Evolutionary conservation across 2,797 vertebrate species (phyloP), one percentile per base, ranked within the genome.

Genomic region (Anableps anableps): DNA sequence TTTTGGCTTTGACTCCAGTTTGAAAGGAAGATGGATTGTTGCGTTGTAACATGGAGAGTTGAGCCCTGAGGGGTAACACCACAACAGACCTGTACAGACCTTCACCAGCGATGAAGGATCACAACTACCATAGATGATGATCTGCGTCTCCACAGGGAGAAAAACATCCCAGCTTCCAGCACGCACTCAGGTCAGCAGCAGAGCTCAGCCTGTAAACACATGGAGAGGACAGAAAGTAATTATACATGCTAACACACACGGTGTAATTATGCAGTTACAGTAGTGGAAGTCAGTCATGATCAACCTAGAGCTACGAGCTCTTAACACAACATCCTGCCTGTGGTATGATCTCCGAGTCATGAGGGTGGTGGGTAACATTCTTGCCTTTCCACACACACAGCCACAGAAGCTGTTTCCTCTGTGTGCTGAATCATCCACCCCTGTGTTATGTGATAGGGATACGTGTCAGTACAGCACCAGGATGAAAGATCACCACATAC

Each of bases 401-500:
- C 80, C 74, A 76, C n/a, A 8, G 80, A 80, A 60, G 66, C 64
- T 66, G 76, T 80, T 43, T 77, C 77, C 70, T 72, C 74, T 23
- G 64, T 45, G 77, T 0, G 47, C 80, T 62, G 77, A 89, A 83
- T 82, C 81, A 87, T 91, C 86, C 82, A 79, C 89, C 55, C 71
- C 91, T 88, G 2, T 90, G 88, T 91, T 81, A 88, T 86, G 87
- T 83, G 34, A 66, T 66, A 66, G 19, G 62, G 86, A 93, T 88
- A 86, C 72, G 66, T 90, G 90, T 95, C 96, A 96, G 95, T 94
- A 94, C 77, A 89, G 92, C 92, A 88, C 58, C 87, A 80, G 88
- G 93, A 95, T 96, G 95, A 96, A 95, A 96, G 95, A 94, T 92
- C 93, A 92, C 76, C 48, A 6, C 79, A 81, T 80, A 38, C 6